Evolutionary conservation across 1,140 invertebrate genomes (phyloP), one percentile per base, ranked within the genome.

Genomic region (Rhizoglyphus robini): DNA sequence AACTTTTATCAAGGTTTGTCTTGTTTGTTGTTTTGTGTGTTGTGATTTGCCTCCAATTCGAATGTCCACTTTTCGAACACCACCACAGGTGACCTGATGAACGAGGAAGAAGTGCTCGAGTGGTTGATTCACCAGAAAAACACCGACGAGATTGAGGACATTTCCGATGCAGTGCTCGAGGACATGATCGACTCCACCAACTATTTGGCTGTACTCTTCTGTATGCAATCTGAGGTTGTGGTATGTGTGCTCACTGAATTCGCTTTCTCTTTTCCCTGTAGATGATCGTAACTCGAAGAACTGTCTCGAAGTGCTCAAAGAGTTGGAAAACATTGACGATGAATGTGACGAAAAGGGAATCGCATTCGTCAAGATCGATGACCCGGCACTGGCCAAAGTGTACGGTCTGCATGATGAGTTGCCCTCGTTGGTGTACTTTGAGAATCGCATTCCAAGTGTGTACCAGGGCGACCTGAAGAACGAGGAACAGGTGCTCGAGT

Each of bases 111-210:
- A 47, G 71, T 74, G 30, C 67, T 74, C 3, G 65, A 73, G n/a
- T 74, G 72, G 73, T 57, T 74, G n/a, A 70, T 74, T 25, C 67
- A 68, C 30, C 68, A 72, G 29, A 66, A 73, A 63, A 86, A 90
- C 75, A 87, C 87, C 70, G 90, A 94, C 76, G 89, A 94, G 81
- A 94, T 94, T 71, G 90, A 95, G 80, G 90, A 94, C 78, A 85
- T 95, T 36, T 92, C 88, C 47, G 89, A 91, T 76, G 88, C 91
- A 78, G 92, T 93, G 87, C 80, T 94, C 59, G 89, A 93, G 72
- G 84, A 85, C 73, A 80, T 94, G 57, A 85, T 94, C 63, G 88
- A 88, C 72, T 87, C 91, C 73, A 85, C 87, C 63, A 88, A 89
- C 76, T 88, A 86, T 67, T 80, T 94, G 69, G 90, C 90, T 68